Evolutionary conservation across 2,113 vertebrate species (phyloP).

Genomic region (Leptodactylus fuscus): DNA sequence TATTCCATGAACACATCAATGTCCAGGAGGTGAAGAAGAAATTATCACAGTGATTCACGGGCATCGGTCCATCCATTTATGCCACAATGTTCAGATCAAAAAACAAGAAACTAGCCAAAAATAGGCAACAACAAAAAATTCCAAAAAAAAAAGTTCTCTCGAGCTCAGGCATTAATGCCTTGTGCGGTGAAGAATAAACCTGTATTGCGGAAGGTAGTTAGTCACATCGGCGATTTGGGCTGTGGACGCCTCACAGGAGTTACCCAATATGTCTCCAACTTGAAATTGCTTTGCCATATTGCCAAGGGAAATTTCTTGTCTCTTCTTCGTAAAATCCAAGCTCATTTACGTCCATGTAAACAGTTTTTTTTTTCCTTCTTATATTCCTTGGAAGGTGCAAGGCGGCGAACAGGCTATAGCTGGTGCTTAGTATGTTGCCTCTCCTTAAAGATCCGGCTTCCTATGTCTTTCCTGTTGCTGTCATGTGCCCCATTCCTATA

Average conservation of each 20-base stretch:
- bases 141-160: conserved; percentile 51
- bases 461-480: conserved; percentile 62
- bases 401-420: no score
- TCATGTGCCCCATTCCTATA: conserved; percentile 72
- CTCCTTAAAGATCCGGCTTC: conserved; percentile 66
- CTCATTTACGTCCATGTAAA: conserved; percentile 71
- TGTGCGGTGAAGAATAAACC: conserved; percentile 43
- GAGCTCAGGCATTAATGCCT: conserved; percentile 46
- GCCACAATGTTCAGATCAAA: conserved; percentile 66
- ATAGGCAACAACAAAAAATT: neutral
- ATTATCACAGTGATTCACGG: conserved; percentile 71
- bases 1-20: conserved; percentile 74
- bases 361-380: conserved; percentile 59
- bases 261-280: conserved; percentile 72
- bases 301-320: conserved; percentile 76
- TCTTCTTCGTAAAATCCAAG: conserved; percentile 81
- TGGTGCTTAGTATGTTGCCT: conserved; percentile 63
- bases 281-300: conserved; percentile 75
- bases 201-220: conserved; percentile 70
- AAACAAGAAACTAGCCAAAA: conserved; percentile 45
- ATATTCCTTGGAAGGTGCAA: conserved; percentile 53
- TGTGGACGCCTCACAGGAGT: conserved; percentile 71
- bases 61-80: conserved; percentile 75
- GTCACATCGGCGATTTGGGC: conserved; percentile 77
- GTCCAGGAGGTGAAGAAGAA: conserved; percentile 65